Evolutionary conservation across 1,140 invertebrate species (phyloP), one percentile per base, ranked within the genome.

Genomic region (Chrysoperla carnea): DNA sequence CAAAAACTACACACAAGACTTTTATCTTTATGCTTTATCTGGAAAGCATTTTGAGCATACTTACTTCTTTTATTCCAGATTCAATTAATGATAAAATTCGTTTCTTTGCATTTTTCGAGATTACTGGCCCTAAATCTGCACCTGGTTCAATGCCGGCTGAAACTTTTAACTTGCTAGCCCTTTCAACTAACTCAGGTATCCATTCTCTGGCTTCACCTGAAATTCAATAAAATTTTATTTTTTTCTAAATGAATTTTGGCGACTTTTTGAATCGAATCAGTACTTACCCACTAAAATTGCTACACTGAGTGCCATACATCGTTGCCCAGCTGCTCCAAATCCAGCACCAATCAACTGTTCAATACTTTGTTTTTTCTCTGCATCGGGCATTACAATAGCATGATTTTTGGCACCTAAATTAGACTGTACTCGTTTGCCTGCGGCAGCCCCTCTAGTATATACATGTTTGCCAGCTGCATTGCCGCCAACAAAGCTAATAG

Each of bases 361-460:
- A 1, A 98, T 64, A 0, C 92, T 92, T 53, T 90, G 81, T 57
- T 95, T 92, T 63, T 97, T 98, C 60, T 98, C 95, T 9, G 94
- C 94, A 68, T 99, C 95, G 12, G 91, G 81, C 72, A 99, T 75
- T 31, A 99, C 76, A 6, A 99, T 78, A 42, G 94, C 94, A 61
- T 99, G 96, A 62, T 99, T 99, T 66, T 99, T 99, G 1, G 96
- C 95, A 14, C 94, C 94, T 88, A 98, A 93, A 59, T 99, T 98
- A 38, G 86, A 88, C 63, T 99, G 95, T 0, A 99, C 92, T 36
- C 94, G 73, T 62, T 99, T 99, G 9, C 95, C 92, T 63, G 62
- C 49, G 12, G 57, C 62, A 43, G 81, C 83, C 38, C 89, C 91
- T 50, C 88, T 69, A 51, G 86, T 78, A 62, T 98, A 99, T 54